A percentile compares a stretch with the other conserved stretches of the same genome.
These are phyloP conservation scores for Gymnothorax javanicus DNA, from an alignment of 2,797 vertebrate genomes.

Conservation along the genomic window DNA sequence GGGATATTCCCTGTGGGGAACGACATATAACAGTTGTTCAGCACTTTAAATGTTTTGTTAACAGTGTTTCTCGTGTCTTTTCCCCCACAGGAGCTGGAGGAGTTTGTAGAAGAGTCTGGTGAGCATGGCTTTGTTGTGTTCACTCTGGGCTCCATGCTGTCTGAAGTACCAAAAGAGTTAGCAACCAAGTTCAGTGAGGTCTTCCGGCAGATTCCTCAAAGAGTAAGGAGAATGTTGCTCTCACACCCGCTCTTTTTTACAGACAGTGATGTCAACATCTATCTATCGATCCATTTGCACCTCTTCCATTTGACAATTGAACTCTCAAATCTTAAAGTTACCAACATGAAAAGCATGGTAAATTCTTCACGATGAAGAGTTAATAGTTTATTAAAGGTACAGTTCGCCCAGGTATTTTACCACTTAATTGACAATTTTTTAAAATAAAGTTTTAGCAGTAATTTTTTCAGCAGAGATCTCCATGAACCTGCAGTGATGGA, in stretches of 20 bases:
- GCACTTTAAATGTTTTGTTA: neutral
- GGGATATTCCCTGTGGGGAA: no score
- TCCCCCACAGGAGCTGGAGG: slow-evolving; percentile 79
- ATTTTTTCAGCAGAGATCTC: no score
- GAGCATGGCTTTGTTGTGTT: slow-evolving; percentile 89
- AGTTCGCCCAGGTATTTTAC: no score
- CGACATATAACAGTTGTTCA: no score
- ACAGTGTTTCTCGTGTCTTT: neutral
- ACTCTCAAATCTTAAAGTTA: neutral
- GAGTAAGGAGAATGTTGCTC: slow-evolving; percentile 64
- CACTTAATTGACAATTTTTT: no score
- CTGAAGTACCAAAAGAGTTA: slow-evolving; percentile 78
- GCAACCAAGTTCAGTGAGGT: slow-evolving; percentile 79
- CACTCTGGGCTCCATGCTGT: slow-evolving; percentile 84
- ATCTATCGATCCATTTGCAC: neutral
- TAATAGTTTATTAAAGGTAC: neutral
- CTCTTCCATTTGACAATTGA: neutral
- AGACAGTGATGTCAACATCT: neutral
- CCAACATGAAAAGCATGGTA: neutral
- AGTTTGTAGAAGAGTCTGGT: slow-evolving; percentile 84
- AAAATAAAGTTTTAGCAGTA: no score
- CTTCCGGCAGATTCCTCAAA: slow-evolving; percentile 87
- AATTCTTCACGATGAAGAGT: neutral
- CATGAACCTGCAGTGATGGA: no score
- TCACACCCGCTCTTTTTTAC: no score